These are phyloP conservation scores for Cheirogaleus major DNA, from an alignment of 2,797 vertebrate genomes.

Conservation along the genomic window DNA sequence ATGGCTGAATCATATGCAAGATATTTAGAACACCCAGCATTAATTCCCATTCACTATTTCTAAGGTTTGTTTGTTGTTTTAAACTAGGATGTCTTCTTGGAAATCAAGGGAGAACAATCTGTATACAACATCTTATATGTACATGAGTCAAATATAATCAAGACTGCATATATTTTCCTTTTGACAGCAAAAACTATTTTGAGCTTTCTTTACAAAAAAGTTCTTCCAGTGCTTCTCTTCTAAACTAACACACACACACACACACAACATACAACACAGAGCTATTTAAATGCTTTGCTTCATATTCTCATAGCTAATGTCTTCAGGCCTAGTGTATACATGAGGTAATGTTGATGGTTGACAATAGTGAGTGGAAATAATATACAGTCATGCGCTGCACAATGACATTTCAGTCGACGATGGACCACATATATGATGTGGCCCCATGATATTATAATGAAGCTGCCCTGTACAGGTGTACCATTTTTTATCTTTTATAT, in stretches of 20 bases:
- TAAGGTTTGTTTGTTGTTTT: neutral
- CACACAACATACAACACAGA: neutral
- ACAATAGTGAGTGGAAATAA: neutral
- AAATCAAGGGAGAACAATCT: slow-evolving; percentile 31
- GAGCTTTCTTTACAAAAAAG: neutral
- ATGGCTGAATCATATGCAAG: neutral
- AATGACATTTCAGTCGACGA: neutral
- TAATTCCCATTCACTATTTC: neutral
- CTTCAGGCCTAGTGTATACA: neutral
- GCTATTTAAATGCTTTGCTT: neutral
- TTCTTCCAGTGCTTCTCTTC: neutral
- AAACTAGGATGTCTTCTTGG: neutral
- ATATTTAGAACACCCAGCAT: neutral
- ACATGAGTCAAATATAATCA: neutral
- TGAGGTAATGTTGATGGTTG: neutral
- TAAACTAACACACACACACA: neutral
- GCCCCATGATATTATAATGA: neutral
- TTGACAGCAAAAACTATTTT: neutral
- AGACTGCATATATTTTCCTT: neutral
- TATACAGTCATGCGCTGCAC: neutral
- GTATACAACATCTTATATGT: neutral
- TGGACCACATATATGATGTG: neutral
- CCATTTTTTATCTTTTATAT: neutral
- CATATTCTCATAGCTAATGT: neutral
- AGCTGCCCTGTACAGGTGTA: neutral